Evolutionary conservation across 2,888 invertebrate genomes (phyloP).

Genomic region (Heliconius cydno): DNA sequence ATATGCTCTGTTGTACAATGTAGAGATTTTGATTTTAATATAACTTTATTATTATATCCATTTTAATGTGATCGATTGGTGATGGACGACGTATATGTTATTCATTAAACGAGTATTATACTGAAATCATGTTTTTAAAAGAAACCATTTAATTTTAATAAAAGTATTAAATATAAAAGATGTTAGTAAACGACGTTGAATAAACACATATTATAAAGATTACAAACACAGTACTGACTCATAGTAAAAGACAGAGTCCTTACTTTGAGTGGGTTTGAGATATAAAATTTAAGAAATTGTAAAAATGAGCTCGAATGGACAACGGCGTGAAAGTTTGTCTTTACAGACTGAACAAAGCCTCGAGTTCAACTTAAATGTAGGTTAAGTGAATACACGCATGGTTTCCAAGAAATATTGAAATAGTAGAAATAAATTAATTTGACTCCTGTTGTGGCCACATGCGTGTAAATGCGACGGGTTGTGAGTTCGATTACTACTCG

Average conservation of each 20-base stretch:
- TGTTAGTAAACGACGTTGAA: neutral
- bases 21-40: neutral
- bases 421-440: conserved; percentile 2
- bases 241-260: neutral
- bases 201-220: neutral
- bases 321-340: conserved; percentile 22
- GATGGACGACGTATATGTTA: too few relatives aligned
- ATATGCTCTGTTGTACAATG: neutral
- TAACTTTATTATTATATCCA: too few relatives aligned
- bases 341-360: conserved; percentile 20
- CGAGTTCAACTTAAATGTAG: conserved; percentile 9
- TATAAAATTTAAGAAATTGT: neutral
- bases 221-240: neutral
- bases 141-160: too few relatives aligned
- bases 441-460: too few relatives aligned
- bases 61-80: too few relatives aligned
- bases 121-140: too few relatives aligned
- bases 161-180: too few relatives aligned
- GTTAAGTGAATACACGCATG: conserved; percentile 19
- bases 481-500: too few relatives aligned
- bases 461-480: too few relatives aligned
- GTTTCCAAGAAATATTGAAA: conserved; percentile 14
- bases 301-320: neutral
- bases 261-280: neutral
- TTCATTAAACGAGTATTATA: too few relatives aligned